These are phyloP conservation scores for Pachypanchax playfairii DNA, from an alignment of 2,113 vertebrate species.

Conservation along the genomic window DNA sequence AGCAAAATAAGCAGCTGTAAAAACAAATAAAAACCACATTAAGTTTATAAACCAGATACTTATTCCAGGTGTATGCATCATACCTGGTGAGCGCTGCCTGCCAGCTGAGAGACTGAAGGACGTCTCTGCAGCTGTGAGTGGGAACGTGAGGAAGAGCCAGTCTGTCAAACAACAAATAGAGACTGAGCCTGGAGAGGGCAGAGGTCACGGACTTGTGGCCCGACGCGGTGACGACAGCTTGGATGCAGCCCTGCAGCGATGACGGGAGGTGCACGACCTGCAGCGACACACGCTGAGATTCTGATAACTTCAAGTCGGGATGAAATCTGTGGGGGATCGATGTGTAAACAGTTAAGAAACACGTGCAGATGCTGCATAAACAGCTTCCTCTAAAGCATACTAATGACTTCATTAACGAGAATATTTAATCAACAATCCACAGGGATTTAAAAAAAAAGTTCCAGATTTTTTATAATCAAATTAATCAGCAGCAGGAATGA, in stretches of 20 bases:
- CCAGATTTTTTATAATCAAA: conserved; percentile 13
- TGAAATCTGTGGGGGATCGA: conserved; percentile 79
- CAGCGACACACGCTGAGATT: conserved; percentile 80
- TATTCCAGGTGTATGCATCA: conserved; percentile 25
- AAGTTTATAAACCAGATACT: no score
- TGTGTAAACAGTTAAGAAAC: conserved; percentile 6
- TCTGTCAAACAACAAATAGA: conserved; percentile 88
- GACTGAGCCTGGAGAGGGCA: conserved; percentile 85
- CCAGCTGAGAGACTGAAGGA: conserved; percentile 82
- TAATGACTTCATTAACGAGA: conserved; percentile 40
- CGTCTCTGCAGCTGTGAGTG: conserved; percentile 69
- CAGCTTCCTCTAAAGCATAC: conserved; percentile 20
- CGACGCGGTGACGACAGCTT: conserved; percentile 79
- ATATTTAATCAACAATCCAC: conserved; percentile 45
- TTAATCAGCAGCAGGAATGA: neutral
- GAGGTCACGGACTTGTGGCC: conserved; percentile 86
- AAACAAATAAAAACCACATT: no score
- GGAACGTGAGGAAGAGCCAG: conserved; percentile 78
- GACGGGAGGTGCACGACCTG: conserved; percentile 75
- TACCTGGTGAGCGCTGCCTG: conserved; percentile 87
- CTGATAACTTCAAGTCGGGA: conserved; percentile 80
- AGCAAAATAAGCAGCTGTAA: no score
- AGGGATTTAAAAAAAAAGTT: conserved; percentile 1
- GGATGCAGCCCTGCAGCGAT: conserved; percentile 86
- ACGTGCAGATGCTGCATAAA: conserved; percentile 13